Evolutionary conservation across 2,888 invertebrate genomes (phyloP).

Genomic region (Leucoptera coffeella): DNA sequence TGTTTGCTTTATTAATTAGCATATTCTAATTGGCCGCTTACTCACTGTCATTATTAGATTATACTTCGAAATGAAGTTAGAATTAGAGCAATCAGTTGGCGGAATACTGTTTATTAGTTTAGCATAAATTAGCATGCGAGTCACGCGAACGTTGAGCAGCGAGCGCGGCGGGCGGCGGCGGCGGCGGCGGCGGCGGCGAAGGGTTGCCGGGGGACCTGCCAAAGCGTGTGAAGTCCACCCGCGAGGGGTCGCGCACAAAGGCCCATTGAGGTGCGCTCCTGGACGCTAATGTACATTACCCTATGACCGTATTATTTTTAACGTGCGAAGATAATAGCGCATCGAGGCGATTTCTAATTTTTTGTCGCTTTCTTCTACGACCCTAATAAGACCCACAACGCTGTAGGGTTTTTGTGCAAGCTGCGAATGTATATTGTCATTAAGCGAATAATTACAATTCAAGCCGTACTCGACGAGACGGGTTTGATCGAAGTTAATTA

Average conservation of each 20-base stretch:
- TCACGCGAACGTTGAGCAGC: conserved; percentile 1
- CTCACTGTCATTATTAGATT: conserved; percentile 1
- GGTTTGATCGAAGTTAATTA: conserved; percentile 1
- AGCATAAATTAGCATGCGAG: conserved; percentile 4
- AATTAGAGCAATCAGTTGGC: conserved; percentile 1
- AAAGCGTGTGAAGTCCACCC: conserved; percentile 51
- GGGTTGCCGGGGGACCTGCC: conserved; percentile 19
- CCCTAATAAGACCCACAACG: conserved; percentile 40
- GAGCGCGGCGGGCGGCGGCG: conserved; percentile 3
- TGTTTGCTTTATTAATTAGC: conserved; percentile 1
- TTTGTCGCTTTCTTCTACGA: conserved; percentile 20
- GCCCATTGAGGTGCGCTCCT: conserved; percentile 48
- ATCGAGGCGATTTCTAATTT: conserved; percentile 51
- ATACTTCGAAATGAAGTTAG: conserved; percentile 1
- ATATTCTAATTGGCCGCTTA: conserved; percentile 3
- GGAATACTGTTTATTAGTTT: conserved; percentile 2
- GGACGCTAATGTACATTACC: conserved; percentile 48
- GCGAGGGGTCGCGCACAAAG: conserved; percentile 28
- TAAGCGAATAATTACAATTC: conserved; percentile 21
- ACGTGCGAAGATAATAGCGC: conserved; percentile 48
- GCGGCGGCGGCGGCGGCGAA: conserved; percentile 29
- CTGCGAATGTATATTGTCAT: conserved; percentile 28
- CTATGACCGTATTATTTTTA: conserved; percentile 53
- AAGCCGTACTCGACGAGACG: conserved; percentile 9
- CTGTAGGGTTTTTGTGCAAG: conserved; percentile 44